Base-by-base conservation (phyloP, 2,888 invertebrate genomes). In the Dorcus parallelipipedus region DNA sequence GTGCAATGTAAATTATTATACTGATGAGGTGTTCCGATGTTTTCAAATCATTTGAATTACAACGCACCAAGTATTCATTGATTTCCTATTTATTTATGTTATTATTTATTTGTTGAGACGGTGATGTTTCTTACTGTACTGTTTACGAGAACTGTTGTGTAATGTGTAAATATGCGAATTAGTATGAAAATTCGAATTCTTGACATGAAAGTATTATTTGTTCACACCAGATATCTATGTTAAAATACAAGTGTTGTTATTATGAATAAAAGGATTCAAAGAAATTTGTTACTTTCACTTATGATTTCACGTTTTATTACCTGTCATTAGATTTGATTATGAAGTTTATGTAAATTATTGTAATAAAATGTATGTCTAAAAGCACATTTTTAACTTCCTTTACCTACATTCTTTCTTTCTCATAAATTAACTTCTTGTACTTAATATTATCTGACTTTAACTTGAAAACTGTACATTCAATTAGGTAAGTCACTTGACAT, bases 211-310 rank as follows among this genome's bases (percentile, higher is more conserved):
- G 70, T 70, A 75, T 77, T 74, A 76, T 78, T 78, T 78, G 77
- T 78, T 78, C 77, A 76, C 76, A 76, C 74, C 75, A 76, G 76
- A 75, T 77, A 77, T 79, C 73, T 78, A 78, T 79, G 78, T 79
- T 78, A 78, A 73, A 68, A 76, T 78, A 78, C 77, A 79, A 78
- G 78, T 79, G 79, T 78, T 79, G 78, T 79, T 78, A 78, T 75
- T 71, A 76, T 72, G 71, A 74, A 74, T 74, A 73, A 73, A 71
- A 59, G 55, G 49, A 59, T 59, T 56, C 52, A 59, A 59, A 59
- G 53, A 23, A 45, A 20, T 17, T 20, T 42, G 42, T 42, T 33
- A 33, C 26, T 33, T 33, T 33, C 7, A 33, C 26, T 33, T 33
- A 33, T 33, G 26, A 33, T 33, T 33, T 33, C 26, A 33, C 26